phyloP scores from a whole-genome alignment of 2,113 vertebrate genomes.

The Pelecanoides urinatrix region DNA sequence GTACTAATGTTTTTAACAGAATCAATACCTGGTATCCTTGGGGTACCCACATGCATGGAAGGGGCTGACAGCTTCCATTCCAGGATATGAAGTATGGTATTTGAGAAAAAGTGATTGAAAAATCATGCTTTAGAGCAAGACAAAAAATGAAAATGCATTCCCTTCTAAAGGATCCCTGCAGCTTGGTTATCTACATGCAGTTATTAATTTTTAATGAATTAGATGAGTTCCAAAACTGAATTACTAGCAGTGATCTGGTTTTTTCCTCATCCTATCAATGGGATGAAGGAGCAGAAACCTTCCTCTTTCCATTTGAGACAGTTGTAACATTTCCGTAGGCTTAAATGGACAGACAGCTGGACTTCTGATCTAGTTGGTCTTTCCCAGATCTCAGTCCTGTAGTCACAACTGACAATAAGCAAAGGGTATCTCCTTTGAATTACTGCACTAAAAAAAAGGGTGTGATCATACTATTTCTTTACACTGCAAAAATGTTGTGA shows the following conservation, averaged over 20 bases:
- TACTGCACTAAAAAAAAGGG: not conserved
- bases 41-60: not conserved
- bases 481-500: not conserved
- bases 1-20: not conserved
- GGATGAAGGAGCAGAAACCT: not conserved
- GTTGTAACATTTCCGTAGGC: not conserved
- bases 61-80: not conserved
- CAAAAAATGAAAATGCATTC: not conserved
- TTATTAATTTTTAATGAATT: not conserved
- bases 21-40: not conserved
- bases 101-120: not conserved
- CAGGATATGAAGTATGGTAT: not conserved
- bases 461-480: not conserved
- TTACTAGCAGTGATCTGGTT: not conserved
- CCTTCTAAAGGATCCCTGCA: not conserved
- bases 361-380: not conserved
- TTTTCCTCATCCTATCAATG: not conserved
- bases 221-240: not conserved
- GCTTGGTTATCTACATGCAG: not conserved
- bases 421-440: not conserved
- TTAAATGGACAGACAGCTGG: not conserved
- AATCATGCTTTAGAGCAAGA: not conserved
- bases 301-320: not conserved
- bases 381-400: not conserved
- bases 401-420: not conserved